phyloP scores from a whole-genome alignment of 1,140 invertebrate genomes.

The Pristionchus pacificus region DNA sequence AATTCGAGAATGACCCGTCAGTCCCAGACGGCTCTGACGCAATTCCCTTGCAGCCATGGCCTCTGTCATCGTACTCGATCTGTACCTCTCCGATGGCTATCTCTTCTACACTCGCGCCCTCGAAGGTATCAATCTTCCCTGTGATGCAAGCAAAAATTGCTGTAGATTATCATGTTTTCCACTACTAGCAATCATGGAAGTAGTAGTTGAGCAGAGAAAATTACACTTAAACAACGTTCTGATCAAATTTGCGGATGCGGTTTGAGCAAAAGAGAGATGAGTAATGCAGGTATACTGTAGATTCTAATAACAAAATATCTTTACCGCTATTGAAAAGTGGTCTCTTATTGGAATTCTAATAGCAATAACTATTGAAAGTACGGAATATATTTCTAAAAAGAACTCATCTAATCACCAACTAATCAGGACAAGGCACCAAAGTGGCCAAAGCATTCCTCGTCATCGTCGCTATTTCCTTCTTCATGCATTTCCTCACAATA shows the following conservation, averaged over 20 bases:
- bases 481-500: conserved; percentile 10
- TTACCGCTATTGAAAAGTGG: too few relatives aligned
- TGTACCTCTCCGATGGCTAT: conserved; percentile 20
- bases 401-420: too few relatives aligned
- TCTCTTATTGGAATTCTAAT: too few relatives aligned
- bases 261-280: background rate
- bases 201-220: too few relatives aligned
- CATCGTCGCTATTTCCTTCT: conserved; percentile 9
- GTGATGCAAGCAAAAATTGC: background rate
- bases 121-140: too few relatives aligned
- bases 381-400: too few relatives aligned
- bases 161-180: background rate
- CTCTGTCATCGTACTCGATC: conserved; percentile 12
- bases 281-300: background rate
- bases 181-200: background rate
- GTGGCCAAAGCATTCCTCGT: conserved; percentile 12
- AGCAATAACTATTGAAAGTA: too few relatives aligned
- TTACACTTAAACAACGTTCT: too few relatives aligned
- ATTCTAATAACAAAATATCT: background rate
- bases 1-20: too few relatives aligned
- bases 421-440: conserved; percentile 10
- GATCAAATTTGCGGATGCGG: too few relatives aligned
- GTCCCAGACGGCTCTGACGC: background rate
- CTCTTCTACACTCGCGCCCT: conserved; percentile 19
- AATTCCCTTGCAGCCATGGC: conserved; percentile 10